Evolutionary conservation across 2,113 vertebrate genomes (phyloP).

Genomic region (Ictalurus furcatus): DNA sequence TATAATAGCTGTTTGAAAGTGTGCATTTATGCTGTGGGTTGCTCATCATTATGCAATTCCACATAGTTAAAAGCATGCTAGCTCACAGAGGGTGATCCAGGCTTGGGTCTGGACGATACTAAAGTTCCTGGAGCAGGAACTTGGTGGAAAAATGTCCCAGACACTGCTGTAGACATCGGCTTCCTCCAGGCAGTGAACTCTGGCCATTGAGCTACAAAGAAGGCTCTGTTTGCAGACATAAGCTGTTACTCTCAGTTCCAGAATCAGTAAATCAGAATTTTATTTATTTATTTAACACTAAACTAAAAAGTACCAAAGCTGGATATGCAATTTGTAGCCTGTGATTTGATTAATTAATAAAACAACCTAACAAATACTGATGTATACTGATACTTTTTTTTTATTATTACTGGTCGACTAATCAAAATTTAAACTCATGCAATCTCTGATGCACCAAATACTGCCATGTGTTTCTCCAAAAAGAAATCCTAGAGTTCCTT

Average conservation of each 20-base stretch:
- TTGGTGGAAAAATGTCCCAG: not conserved
- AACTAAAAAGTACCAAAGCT: not conserved
- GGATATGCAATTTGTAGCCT: not conserved
- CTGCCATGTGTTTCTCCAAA: too few species aligned
- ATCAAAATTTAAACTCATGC: too few species aligned
- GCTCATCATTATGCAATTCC: not conserved
- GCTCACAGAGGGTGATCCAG: not conserved
- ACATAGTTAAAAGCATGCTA: not conserved
- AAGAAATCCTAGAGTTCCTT: too few species aligned
- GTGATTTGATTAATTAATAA: not conserved
- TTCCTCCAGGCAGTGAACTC: not conserved
- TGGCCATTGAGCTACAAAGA: not conserved
- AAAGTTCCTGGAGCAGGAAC: not conserved
- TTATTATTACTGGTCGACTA: too few species aligned
- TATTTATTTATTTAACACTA: not conserved
- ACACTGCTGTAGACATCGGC: not conserved
- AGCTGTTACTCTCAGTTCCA: not conserved
- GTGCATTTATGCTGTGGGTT: not conserved
- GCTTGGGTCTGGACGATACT: not conserved
- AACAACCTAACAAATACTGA: not conserved
- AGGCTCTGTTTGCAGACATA: not conserved
- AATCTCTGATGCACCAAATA: too few species aligned
- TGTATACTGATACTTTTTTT: too few species aligned
- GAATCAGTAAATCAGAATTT: not conserved
- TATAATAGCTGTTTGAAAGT: not conserved